Conservation (phyloP, 2,888 invertebrate genomes). For the Pyrochroa serraticornis region DNA sequence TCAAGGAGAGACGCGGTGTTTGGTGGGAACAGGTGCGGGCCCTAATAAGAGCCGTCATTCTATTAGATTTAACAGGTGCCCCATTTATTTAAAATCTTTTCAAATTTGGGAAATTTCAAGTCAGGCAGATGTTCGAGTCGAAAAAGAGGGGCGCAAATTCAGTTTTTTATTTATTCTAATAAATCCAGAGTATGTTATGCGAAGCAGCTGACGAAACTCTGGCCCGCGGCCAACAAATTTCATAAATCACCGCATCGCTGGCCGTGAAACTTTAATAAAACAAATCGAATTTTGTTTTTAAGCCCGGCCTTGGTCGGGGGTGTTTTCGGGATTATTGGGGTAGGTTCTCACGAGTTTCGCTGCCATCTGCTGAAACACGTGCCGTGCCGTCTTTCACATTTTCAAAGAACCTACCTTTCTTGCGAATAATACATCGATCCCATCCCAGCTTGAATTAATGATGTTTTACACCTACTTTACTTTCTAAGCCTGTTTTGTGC, state of each 20-base stretch:
- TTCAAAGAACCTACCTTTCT: conserved; percentile 33
- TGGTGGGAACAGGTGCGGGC: conserved; percentile 26
- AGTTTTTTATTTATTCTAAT: too few species aligned
- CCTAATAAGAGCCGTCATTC: conserved; percentile 10
- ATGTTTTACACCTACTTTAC: conserved; percentile 46
- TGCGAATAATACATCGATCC: conserved; percentile 30
- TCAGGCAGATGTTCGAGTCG: not conserved
- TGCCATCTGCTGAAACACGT: conserved; percentile 29
- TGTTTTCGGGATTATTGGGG: conserved; percentile 4
- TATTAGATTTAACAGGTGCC: conserved; percentile 44
- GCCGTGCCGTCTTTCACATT: conserved; percentile 27
- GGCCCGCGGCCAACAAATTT: conserved; percentile 9
- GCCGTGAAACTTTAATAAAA: conserved; percentile 15
- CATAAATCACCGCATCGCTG: conserved; percentile 6
- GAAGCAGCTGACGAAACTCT: not conserved
- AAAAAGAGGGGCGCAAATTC: too few species aligned
- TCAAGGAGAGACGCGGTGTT: not conserved
- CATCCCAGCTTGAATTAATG: conserved; percentile 38
- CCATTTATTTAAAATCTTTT: conserved; percentile 28
- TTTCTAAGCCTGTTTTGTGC: conserved; percentile 42
- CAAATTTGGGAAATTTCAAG: conserved; percentile 13
- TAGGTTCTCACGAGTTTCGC: conserved; percentile 25
- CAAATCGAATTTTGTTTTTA: conserved; percentile 5
- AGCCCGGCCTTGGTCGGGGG: conserved; percentile 4
- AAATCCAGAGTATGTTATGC: too few species aligned